These are phyloP conservation scores for Drosophila virilis DNA, from an alignment of 1,140 invertebrate genomes.

Conservation along the genomic window DNA sequence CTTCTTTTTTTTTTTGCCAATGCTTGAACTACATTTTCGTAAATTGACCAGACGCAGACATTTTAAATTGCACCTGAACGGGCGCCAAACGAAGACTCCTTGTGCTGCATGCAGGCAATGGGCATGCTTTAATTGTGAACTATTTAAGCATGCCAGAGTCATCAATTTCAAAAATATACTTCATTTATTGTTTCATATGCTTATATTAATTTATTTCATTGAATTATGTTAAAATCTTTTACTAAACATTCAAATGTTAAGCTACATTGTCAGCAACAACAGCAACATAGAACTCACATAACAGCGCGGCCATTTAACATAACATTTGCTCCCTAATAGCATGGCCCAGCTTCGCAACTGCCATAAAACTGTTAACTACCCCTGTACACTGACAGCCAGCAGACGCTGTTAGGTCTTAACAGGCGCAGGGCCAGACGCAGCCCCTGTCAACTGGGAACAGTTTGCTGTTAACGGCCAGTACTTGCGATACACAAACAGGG, in stretches of 20 bases:
- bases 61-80: slow-evolving; percentile 54
- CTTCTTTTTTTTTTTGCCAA: slow-evolving; percentile 15
- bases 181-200: background rate
- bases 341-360: background rate
- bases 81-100: slow-evolving; percentile 21
- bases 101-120: too few relatives aligned
- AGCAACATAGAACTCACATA: background rate
- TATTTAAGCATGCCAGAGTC: background rate
- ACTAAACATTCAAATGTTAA: background rate
- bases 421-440: background rate
- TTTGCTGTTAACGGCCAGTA: slow-evolving; percentile 18
- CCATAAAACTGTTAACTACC: slow-evolving; percentile 38
- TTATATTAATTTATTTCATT: background rate
- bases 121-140: background rate
- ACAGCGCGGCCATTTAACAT: slow-evolving; percentile 6
- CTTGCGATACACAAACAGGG: slow-evolving; percentile 32
- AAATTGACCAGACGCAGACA: slow-evolving; percentile 60
- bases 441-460: slow-evolving; percentile 57
- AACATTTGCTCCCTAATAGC: background rate
- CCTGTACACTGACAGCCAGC: background rate
- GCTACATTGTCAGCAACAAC: background rate
- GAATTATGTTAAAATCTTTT: background rate
- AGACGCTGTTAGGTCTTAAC: slow-evolving; percentile 8
- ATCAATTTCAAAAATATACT: slow-evolving; percentile 15
- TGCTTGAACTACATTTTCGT: slow-evolving; percentile 66